Base-by-base conservation (phyloP, 2,113 vertebrate species). In the Leucopternis melanops region DNA sequence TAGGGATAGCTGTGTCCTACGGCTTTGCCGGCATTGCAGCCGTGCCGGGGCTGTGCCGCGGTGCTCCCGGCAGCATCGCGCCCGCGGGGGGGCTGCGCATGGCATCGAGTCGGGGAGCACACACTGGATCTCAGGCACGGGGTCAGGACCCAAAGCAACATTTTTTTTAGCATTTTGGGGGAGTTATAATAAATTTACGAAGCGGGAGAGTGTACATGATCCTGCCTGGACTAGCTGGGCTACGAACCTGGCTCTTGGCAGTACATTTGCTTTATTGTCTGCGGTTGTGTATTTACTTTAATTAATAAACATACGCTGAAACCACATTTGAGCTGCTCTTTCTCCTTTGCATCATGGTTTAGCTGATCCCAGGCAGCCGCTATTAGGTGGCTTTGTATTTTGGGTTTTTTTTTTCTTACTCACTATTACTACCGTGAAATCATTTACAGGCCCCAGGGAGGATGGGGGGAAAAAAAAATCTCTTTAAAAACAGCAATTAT, bases 401-500 rank as follows among this genome's bases (percentile, higher is more conserved):
- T 49, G 32, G 44, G 0, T 1, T 17, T 54, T 13, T 80, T 92
- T 80, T 88, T 75, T 40, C 45, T 85, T 79, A n/a, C 72, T 93
- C 2, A 1, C 59, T 91, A 31, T 91, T 87, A 92, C 91, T 92
- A 66, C 58, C 6, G 8, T 57, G 66, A 92, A 94, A 87, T 49
- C 62, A 82, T 85, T 95, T 80, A 89, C 32, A 88, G 84, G 89
- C 95, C 86, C 74, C 62, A 77, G 92, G 96, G 93, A 96, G 62
- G 81, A 91, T 9, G 42, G 19, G 11, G 25, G 0, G 0, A 6
- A 29, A 45, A 45, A 62, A 80, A 67, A 63, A 23, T 17, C 54
- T 77, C 89, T 93, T 93, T 96, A 88, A 96, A 95, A 91, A 3
- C 71, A 96, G 89, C 91, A 94, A 97, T 97, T 95, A 95, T 97